Conservation (phyloP, 2,888 invertebrate genomes). For the Dastarcus helophoroides region DNA sequence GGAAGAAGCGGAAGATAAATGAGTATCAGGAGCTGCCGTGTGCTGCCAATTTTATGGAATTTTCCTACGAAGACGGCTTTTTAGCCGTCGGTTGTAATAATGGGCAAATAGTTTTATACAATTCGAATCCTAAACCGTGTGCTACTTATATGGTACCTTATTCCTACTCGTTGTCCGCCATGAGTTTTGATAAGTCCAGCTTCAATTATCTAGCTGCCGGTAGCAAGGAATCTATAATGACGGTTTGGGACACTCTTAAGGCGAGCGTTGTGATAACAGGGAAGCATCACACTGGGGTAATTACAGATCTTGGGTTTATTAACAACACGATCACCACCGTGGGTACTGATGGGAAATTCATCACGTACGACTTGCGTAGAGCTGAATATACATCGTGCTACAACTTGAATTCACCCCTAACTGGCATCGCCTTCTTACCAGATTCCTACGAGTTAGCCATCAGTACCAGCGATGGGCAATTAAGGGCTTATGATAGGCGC, state of each 20-base stretch:
- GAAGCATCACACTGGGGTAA: slow-evolving; percentile 7
- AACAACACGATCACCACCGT: slow-evolving; percentile 18
- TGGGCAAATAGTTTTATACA: slow-evolving; percentile 18
- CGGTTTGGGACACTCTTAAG: slow-evolving; percentile 19
- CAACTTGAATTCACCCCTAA: slow-evolving; percentile 18
- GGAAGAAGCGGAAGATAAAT: slow-evolving; percentile 15
- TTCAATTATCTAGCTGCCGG: slow-evolving; percentile 17
- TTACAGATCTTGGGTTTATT: slow-evolving; percentile 19
- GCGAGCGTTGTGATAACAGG: slow-evolving; percentile 7
- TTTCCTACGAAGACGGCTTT: slow-evolving; percentile 22
- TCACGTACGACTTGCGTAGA: slow-evolving; percentile 18
- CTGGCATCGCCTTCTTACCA: slow-evolving; percentile 17
- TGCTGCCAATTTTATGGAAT: slow-evolving; percentile 22
- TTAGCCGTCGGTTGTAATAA: slow-evolving; percentile 18
- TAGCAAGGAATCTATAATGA: slow-evolving; percentile 19
- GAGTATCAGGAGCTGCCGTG: slow-evolving; percentile 15
- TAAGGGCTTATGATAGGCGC: slow-evolving; percentile 20
- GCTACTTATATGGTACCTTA: slow-evolving; percentile 20
- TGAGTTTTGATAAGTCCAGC: slow-evolving; percentile 15
- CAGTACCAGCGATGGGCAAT: slow-evolving; percentile 19
- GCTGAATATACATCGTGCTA: slow-evolving; percentile 11
- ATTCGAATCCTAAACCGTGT: slow-evolving; percentile 16
- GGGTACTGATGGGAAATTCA: slow-evolving; percentile 19
- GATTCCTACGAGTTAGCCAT: slow-evolving; percentile 19
- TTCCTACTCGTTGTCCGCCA: slow-evolving; percentile 17